Percentiles rank a stretch among this genome's conserved stretches.
Evolutionary conservation across 2,113 vertebrate species (phyloP).

Genomic region (Labeo rohita): DNA sequence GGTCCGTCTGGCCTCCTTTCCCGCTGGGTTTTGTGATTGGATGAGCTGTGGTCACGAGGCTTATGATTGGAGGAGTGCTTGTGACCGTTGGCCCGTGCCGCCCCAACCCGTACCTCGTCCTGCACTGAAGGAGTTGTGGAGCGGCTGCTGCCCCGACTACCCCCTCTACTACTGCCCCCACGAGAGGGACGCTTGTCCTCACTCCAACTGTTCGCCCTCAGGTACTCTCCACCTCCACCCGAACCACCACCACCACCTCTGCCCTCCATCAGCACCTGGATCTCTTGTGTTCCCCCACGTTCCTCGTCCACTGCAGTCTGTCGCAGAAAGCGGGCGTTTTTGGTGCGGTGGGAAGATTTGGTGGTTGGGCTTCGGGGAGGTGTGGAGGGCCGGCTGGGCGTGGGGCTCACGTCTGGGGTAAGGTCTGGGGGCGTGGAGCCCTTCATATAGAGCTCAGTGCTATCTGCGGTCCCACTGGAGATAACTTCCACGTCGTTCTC

Average conservation of each 20-base stretch:
- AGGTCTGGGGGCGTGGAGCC: constrained; percentile 89
- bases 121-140: constrained; percentile 57
- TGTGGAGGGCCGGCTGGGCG: constrained; percentile 88
- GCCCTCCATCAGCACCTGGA: constrained; percentile 78
- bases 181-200: constrained; percentile 79
- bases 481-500: constrained; percentile 88
- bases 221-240: constrained; percentile 65
- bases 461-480: constrained; percentile 88
- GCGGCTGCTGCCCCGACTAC: constrained; percentile 71
- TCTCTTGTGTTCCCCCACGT: constrained; percentile 70
- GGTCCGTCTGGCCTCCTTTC: constrained; percentile 89
- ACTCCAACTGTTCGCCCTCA: constrained; percentile 81
- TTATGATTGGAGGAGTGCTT: constrained; percentile 72
- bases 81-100: constrained; percentile 81
- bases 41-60: constrained; percentile 69
- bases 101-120: constrained; percentile 73
- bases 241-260: constrained; percentile 59
- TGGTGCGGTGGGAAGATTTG: constrained; percentile 80
- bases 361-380: constrained; percentile 78
- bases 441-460: constrained; percentile 93
- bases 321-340: constrained; percentile 88
- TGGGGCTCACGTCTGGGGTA: constrained; percentile 85
- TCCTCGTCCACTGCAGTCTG: constrained; percentile 89
- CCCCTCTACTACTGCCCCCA: constrained; percentile 62
- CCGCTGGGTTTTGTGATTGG: constrained; percentile 74